Base-by-base conservation (phyloP, 2,797 vertebrate genomes). In the Crenichthys baileyi region DNA sequence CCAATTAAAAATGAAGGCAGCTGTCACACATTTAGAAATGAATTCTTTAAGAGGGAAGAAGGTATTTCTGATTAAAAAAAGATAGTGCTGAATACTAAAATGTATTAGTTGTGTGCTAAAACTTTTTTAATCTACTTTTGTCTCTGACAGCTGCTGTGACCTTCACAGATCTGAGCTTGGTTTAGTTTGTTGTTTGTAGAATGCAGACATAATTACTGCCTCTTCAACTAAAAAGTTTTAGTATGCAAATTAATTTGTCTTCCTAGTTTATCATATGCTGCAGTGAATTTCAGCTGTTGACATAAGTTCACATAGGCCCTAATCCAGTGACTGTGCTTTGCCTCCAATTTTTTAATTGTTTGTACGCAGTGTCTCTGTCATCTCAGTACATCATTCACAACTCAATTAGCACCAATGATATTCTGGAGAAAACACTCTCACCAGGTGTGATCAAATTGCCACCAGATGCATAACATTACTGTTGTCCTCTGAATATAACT, bases 31-130 rank as follows among this genome's bases (percentile, higher is more conserved):
- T 90, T 89, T 82, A 76, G 70, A 84, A 80, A 87, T 85, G 55
- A 84, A 75, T 79, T 82, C 80, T 76, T 31, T 79, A 75, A 82
- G 77, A 12, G 39, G 41, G 73, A 67, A 67, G 5, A 36, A 41
- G 9, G 55, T 81, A 89, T 86, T 89, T 92, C 84, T 77, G 63
- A 84, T 84, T 82, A 73, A 7, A 80, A 29, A 61, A 81, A 83
- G 81, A 89, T 90, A 80, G 90, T 91, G 85, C 84, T 73, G 77
- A 86, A 90, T 92, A 89, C 80, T 84, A 79, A 88, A 80, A 79
- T 55, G 82, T 76, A 70, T 77, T 89, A 88, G 89, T 88, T 80
- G 67, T 39, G 36, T 73, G 77, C 71, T 72, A 55, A 78, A 82
- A 87, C 84, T 90, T 88, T 88, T 77, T 87, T 91, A 85, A 91